These are phyloP conservation scores for Pentalonia nigronervosa DNA, from an alignment of 1,140 invertebrate species.

Conservation along the genomic window DNA sequence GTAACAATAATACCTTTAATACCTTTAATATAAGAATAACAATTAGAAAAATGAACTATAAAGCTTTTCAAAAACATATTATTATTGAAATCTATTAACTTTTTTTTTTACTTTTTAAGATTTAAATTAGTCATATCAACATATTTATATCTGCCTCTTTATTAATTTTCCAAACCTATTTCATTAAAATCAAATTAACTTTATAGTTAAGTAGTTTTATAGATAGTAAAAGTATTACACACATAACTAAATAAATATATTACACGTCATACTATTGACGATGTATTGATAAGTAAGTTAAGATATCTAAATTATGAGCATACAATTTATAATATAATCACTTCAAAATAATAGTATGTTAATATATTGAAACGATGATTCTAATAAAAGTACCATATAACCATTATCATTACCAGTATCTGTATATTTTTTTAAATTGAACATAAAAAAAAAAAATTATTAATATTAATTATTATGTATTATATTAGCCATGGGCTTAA, in stretches of 20 bases:
- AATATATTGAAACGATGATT: background rate
- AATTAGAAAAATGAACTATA: background rate
- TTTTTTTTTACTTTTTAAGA: background rate
- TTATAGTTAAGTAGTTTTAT: background rate
- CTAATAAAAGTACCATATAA: background rate
- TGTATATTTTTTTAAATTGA: background rate
- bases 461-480: background rate
- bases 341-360: background rate
- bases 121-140: background rate
- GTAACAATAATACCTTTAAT: too few relatives aligned
- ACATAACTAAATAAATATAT: too few relatives aligned
- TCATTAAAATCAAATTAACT: background rate
- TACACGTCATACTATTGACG: background rate
- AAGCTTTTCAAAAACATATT: background rate
- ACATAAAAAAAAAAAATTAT: background rate
- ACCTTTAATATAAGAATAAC: too few relatives aligned
- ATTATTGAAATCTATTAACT: background rate
- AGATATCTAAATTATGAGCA: background rate
- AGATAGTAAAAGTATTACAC: background rate
- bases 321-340: background rate
- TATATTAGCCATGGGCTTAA: background rate
- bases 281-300: background rate
- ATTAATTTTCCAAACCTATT: background rate
- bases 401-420: background rate
- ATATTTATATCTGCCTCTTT: background rate